Conservation (phyloP, 2,888 invertebrate genomes). For the Pyralis farinalis region DNA sequence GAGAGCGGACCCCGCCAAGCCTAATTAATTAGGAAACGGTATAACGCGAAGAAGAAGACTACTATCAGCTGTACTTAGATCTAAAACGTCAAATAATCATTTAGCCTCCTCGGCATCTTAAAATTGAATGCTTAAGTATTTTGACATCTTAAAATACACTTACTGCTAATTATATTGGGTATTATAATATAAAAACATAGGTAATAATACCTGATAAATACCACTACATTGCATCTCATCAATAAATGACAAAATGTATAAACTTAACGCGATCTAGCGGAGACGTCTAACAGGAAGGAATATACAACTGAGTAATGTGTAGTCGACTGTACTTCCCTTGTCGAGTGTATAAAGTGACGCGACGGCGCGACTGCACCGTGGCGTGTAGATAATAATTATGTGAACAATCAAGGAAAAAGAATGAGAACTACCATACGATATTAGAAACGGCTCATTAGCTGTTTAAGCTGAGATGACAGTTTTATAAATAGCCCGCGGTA, state of each 20-base stretch:
- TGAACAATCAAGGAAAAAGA: slow-evolving; percentile 59
- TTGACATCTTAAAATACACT: too few relatives aligned
- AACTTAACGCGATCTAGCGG: not conserved
- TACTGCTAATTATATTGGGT: too few relatives aligned
- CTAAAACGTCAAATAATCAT: too few relatives aligned
- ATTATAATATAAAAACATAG: too few relatives aligned
- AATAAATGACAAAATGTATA: not conserved
- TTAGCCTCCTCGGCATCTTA: too few relatives aligned
- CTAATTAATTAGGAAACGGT: too few relatives aligned
- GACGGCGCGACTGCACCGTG: slow-evolving; percentile 19
- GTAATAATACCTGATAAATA: too few relatives aligned
- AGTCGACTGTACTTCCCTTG: slow-evolving; percentile 10
- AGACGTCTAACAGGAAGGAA: not conserved
- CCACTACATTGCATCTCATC: too few relatives aligned
- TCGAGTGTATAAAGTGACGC: slow-evolving; percentile 9
- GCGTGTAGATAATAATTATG: slow-evolving; percentile 56
- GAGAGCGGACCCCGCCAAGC: too few relatives aligned
- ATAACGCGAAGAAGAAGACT: too few relatives aligned
- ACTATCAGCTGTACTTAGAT: too few relatives aligned
- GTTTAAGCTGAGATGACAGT: slow-evolving; percentile 72
- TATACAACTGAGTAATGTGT: not conserved
- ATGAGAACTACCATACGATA: slow-evolving; percentile 65
- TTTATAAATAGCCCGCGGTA: slow-evolving; percentile 62
- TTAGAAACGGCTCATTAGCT: slow-evolving; percentile 77
- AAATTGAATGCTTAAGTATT: too few relatives aligned